Percentiles rank a stretch among this genome's conserved stretches.
Conservation (phyloP, 2,113 vertebrate species). For the Sturnus vulgaris region DNA sequence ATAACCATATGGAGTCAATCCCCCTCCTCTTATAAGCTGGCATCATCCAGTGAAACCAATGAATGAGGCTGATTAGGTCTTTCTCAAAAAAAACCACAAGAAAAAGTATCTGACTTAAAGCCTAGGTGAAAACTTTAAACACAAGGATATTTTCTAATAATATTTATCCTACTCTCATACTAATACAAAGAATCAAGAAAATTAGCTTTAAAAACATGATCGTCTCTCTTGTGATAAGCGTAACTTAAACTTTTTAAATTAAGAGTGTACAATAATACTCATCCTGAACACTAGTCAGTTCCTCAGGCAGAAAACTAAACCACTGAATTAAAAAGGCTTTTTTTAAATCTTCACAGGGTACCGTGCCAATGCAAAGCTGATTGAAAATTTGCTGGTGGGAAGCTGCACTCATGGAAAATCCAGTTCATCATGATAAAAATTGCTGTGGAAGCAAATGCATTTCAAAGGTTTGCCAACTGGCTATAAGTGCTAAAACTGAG, state of each 20-base stretch:
- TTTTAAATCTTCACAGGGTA: background rate
- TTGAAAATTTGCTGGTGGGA: background rate
- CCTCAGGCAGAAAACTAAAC: background rate
- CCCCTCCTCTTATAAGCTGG: background rate
- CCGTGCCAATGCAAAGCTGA: background rate
- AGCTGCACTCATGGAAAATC: background rate
- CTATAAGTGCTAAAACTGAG: background rate
- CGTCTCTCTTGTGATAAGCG: background rate
- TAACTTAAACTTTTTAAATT: background rate
- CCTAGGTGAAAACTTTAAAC: background rate
- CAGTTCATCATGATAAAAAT: background rate
- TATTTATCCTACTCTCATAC: background rate
- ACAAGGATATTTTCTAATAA: background rate
- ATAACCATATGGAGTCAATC: background rate
- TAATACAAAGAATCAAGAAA: background rate
- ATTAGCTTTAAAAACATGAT: background rate
- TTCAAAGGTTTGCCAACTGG: background rate
- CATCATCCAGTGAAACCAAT: background rate
- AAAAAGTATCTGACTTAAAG: background rate
- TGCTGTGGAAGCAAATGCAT: background rate
- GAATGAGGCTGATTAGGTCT: background rate
- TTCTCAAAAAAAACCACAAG: background rate
- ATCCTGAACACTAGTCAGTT: background rate
- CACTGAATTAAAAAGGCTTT: background rate
- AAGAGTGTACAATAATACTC: background rate